Base-by-base conservation (phyloP, 2,797 vertebrate species). In the Mergus octosetaceus region DNA sequence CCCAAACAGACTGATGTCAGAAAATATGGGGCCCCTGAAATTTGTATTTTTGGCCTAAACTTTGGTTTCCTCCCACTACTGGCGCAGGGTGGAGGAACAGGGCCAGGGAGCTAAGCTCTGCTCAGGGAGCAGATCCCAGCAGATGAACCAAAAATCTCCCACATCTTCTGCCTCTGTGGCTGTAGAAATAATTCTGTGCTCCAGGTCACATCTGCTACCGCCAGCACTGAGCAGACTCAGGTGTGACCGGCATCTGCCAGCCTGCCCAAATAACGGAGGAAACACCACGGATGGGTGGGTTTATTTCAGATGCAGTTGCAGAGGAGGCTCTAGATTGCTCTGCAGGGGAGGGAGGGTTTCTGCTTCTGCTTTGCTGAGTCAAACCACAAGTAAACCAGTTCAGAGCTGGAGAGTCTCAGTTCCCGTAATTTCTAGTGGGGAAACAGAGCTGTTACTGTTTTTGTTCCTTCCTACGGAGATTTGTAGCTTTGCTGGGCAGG, bases 401-500 rank as follows among this genome's bases (percentile, higher is more conserved):
- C 61, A 45, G 78, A 83, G 56, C 54, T 60, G 72, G 54, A 24
- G 70, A 75, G 85, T 78, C 80, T 94, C 70, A 36, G 80, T 84
- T 95, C 83, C 91, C 78, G 11, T 72, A 69, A 84, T 86, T 91
- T 96, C 79, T 81, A 90, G 32, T 6, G 3, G 43, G 76, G 70
- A 91, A 90, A 72, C 66, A 75, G 76, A 6, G 1, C 78, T 87
- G 80, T 56, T 84, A 2, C 82, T 81, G 87, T 22, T 88, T 94
- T 90, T 86, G 58, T 91, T 95, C 94, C 82, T 87, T 94, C 82
- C 91, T 84, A 87, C 5, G 0, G 96, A 93, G 94, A 93, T 91
- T 88, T 94, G 94, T 86, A 84, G 95, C 87, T 90, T 94, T 95
- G 73, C 87, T 51, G 90, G 91, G 93, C 79, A 90, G 94, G 85